Conservation (phyloP, 2,797 vertebrate species). For the Notolepis coatsorum region DNA sequence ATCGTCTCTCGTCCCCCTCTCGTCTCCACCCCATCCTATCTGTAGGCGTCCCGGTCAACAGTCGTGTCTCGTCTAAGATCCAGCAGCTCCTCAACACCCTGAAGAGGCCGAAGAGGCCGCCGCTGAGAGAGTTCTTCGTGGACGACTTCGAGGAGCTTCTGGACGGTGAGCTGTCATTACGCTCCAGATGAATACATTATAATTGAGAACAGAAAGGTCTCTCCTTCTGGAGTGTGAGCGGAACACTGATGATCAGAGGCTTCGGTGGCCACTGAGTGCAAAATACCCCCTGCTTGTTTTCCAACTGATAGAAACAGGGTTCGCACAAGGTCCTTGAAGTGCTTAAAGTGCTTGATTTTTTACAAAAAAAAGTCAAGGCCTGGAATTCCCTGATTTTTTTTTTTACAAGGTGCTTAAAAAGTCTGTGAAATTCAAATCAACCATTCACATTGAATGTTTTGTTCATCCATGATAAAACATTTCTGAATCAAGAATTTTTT, state of each 20-base stretch:
- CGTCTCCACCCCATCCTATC: slow-evolving; percentile 34
- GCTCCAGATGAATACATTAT: slow-evolving; percentile 38
- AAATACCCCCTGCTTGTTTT: background rate
- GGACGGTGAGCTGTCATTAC: slow-evolving; percentile 84
- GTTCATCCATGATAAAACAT: no score
- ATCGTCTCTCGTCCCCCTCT: slow-evolving; percentile 10
- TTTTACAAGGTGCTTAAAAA: no score
- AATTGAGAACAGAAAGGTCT: background rate
- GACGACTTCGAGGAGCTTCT: slow-evolving; percentile 96
- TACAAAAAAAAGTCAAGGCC: no score
- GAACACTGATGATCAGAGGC: slow-evolving; percentile 6
- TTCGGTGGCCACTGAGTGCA: background rate
- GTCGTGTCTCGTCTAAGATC: slow-evolving; percentile 97
- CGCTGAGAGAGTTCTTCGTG: slow-evolving; percentile 94
- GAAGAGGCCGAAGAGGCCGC: slow-evolving; percentile 95
- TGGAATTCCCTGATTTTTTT: no score
- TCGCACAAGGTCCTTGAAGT: no score
- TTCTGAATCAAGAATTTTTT: no score
- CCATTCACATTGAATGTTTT: no score
- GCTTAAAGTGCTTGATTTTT: no score
- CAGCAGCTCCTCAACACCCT: slow-evolving; percentile 97
- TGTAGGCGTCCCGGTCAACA: slow-evolving; percentile 94
- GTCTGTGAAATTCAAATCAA: no score
- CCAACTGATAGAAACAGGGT: no score
- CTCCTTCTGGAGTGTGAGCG: background rate